These are phyloP conservation scores for Drosophila nr. perissopoda DNA, from an alignment of 2,888 invertebrate species.

Conservation along the genomic window DNA sequence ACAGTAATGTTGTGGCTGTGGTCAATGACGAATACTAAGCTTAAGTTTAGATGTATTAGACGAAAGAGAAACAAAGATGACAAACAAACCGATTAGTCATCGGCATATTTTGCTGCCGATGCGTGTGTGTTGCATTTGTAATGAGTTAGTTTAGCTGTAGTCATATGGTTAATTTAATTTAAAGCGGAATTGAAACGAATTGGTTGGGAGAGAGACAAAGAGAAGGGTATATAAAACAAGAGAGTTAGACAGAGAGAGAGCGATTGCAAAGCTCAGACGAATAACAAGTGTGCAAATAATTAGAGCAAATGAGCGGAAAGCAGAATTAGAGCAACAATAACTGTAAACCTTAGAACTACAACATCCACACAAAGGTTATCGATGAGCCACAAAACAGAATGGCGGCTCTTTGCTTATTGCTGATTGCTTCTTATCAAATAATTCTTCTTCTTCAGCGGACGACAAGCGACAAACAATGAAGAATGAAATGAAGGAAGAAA, in stretches of 20 bases:
- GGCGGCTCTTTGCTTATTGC: conserved; percentile 25
- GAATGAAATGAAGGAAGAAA: conserved; percentile 22
- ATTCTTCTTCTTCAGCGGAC: conserved; percentile 17
- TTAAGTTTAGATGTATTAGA: conserved; percentile 4
- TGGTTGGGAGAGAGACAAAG: not conserved
- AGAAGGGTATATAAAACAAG: not conserved
- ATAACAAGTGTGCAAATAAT: conserved; percentile 17
- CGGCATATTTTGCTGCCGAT: conserved; percentile 17
- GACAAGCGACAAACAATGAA: conserved; percentile 42
- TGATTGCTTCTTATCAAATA: conserved; percentile 62
- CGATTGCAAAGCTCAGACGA: conserved; percentile 29
- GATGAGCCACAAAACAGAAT: conserved; percentile 34
- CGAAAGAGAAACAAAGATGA: conserved; percentile 8
- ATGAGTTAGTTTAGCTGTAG: conserved; percentile 30
- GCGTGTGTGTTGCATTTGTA: conserved; percentile 6
- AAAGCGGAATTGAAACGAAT: conserved; percentile 42
- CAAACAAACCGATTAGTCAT: conserved; percentile 41
- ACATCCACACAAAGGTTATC: conserved; percentile 58
- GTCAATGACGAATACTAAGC: conserved; percentile 37
- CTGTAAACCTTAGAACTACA: conserved; percentile 50
- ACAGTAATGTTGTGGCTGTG: not conserved
- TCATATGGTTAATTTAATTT: conserved; percentile 64
- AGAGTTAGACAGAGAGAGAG: conserved; percentile 3
- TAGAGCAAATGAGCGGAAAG: conserved; percentile 18
- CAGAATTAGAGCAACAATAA: conserved; percentile 48